Conservation (phyloP, 1,140 invertebrate species). For the Bombus cullumanus region DNA sequence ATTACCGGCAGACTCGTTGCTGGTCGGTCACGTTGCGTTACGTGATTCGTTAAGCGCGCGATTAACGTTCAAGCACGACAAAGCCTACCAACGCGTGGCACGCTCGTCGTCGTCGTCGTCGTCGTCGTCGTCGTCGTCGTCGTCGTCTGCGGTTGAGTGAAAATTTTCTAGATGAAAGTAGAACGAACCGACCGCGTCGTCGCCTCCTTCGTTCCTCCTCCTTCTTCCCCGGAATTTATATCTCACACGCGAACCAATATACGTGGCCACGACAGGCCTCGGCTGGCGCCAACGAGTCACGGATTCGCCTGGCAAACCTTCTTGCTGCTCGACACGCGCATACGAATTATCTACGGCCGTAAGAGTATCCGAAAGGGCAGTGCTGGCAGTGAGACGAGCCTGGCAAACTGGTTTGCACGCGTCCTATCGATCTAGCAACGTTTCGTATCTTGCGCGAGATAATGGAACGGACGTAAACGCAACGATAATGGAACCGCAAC, state of each 20-base stretch:
- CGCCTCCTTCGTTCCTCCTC: neutral
- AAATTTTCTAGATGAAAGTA: constrained; percentile 14
- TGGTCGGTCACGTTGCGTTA: neutral
- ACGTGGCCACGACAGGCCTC: no score
- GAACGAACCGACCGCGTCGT: neutral
- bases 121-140: no score
- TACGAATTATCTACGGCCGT: neutral
- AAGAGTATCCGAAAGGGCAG: neutral
- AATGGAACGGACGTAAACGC: neutral
- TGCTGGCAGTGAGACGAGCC: neutral
- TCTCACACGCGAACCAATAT: no score
- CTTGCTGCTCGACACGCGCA: neutral
- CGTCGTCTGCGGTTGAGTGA: neutral
- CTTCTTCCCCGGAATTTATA: neutral
- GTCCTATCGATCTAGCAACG: neutral
- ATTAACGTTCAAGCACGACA: constrained; percentile 23
- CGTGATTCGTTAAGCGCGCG: neutral
- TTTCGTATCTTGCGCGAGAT: neutral
- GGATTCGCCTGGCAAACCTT: neutral
- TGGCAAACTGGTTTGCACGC: neutral
- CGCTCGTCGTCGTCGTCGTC: no score
- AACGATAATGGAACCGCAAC: neutral
- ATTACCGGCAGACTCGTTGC: constrained; percentile 3
- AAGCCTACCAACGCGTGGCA: neutral
- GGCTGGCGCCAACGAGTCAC: no score